These are phyloP conservation scores for Rynchops niger DNA, from an alignment of 2,113 vertebrate species.

Conservation along the genomic window DNA sequence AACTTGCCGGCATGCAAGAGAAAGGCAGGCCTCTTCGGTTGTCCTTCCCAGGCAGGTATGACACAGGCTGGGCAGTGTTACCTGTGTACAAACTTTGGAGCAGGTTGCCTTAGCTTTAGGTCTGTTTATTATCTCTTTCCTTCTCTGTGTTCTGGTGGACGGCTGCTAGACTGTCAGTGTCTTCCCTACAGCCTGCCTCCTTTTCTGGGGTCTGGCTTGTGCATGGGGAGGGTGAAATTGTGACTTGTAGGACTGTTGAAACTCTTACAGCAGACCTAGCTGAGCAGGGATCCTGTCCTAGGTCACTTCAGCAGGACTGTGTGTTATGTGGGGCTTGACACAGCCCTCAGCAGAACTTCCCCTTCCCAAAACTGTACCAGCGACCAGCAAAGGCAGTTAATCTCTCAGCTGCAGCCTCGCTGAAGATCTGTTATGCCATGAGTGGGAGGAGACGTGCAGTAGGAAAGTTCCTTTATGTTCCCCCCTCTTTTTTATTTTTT, in stretches of 20 bases:
- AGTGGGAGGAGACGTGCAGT: background rate
- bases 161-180: background rate
- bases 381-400: background rate
- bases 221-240: background rate
- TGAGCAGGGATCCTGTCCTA: background rate
- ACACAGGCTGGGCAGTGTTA: background rate
- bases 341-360: background rate
- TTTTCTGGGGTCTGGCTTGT: background rate
- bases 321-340: background rate
- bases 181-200: background rate
- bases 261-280: background rate
- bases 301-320: background rate
- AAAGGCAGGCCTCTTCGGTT: background rate
- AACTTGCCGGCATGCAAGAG: background rate
- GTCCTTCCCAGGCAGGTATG: background rate
- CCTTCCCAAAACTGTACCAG: background rate
- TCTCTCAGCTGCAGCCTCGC: background rate
- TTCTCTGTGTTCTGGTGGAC: background rate
- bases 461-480: background rate
- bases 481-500: too few relatives aligned
- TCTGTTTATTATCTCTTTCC: background rate
- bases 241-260: background rate
- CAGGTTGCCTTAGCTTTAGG: background rate
- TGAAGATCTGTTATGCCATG: background rate
- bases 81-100: background rate